Percentiles rank a stretch among this genome's conserved stretches.
phyloP scores from a whole-genome alignment of 2,888 invertebrate genomes.

The Macropis europaea region DNA sequence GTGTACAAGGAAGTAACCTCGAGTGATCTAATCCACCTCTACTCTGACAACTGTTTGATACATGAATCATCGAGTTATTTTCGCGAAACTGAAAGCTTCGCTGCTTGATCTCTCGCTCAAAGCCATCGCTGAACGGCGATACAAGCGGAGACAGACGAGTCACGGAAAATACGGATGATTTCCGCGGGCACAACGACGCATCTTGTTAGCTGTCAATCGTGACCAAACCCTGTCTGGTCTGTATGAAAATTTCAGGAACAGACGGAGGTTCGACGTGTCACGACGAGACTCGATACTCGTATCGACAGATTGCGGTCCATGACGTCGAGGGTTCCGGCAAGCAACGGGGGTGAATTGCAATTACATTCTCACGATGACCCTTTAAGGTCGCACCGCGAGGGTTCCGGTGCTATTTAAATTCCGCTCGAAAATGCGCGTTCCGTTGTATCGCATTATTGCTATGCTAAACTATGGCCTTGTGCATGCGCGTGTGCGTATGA shows the following conservation, averaged over 20 bases:
- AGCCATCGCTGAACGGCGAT: not conserved
- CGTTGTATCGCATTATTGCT: conserved; percentile 33
- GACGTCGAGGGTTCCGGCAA: not conserved
- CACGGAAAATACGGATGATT: not conserved
- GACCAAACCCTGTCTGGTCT: not conserved
- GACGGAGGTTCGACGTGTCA: conserved; percentile 35
- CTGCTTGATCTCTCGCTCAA: no score
- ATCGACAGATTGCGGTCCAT: conserved; percentile 39
- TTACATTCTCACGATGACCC: conserved; percentile 56
- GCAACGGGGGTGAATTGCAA: conserved; percentile 41
- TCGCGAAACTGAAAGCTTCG: no score
- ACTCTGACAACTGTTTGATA: no score
- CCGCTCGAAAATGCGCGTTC: conserved; percentile 32
- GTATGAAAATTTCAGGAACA: conserved; percentile 46
- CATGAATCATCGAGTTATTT: no score
- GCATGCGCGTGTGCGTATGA: no score
- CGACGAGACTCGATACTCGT: conserved; percentile 36
- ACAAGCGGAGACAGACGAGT: conserved; percentile 8
- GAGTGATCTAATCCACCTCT: no score
- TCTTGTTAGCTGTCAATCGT: conserved; percentile 31
- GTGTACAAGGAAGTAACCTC: no score
- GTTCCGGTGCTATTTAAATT: conserved; percentile 53
- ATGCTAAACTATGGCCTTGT: no score
- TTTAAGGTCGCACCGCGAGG: conserved; percentile 28
- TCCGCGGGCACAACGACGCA: conserved; percentile 18